Evolutionary conservation across 2,888 invertebrate genomes (phyloP), one percentile per base, ranked within the genome.

Genomic region (Pocota personata): DNA sequence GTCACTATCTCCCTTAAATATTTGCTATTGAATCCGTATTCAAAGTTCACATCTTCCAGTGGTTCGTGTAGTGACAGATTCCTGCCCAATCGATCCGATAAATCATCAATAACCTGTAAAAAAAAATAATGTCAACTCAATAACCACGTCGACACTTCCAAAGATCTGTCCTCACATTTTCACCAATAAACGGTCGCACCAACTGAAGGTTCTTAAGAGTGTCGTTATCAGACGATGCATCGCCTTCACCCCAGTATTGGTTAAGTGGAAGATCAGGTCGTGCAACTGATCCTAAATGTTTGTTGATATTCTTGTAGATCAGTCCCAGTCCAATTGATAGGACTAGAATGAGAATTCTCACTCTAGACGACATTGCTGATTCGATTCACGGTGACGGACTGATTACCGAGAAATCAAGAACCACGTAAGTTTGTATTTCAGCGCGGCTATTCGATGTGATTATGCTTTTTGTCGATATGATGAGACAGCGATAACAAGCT

Each of bases 11-110:
- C 93, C 27, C 94, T 93, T 0, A 98, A 92, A 82, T 95, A 95
- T 24, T 95, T 93, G 0, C 95, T 93, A 89, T 97, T 96, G 90
- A 98, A 95, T 0, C 98, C 98, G 89, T 97, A 97, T 86, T 95
- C 94, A 91, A 97, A 98, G 32, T 67, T 67, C 0, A 93, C 92
- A 43, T 94, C 94, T 90, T 96, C 95, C 24, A 96, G 90, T 0
- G 97, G 95, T 12, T 93, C 93, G 0, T 92, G 90, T 0, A 94
- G 93, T 0, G 93, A 90, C 1, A 90, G 35, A 3, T 90, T 88
- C 66, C 93, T 88, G 66, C 93, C 93, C 58, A 97, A 92, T 27
- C 95, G 93, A 12, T 92, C 88, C 43, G 93, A 93, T 60, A 96
- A 91, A 88, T 95, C 95, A 19, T 93, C 90, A 50, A 96, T 93